phyloP scores from a whole-genome alignment of 2,113 vertebrate genomes.

The Cephalopholis sonnerati region DNA sequence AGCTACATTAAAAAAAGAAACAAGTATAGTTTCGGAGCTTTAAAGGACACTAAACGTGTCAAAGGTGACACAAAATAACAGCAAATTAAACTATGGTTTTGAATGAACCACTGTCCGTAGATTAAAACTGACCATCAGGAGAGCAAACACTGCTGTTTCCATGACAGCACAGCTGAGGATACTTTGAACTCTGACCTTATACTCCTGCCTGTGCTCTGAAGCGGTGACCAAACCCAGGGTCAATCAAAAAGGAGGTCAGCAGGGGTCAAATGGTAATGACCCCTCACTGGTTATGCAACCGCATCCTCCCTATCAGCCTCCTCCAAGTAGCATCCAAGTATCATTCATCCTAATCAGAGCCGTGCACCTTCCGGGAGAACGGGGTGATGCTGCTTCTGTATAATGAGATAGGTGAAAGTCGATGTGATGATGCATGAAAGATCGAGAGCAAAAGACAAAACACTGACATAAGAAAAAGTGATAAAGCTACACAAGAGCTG shows the following conservation, averaged over 20 bases:
- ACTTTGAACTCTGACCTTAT: slow-evolving; percentile 80
- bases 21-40: background rate
- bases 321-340: slow-evolving; percentile 36
- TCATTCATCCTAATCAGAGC: slow-evolving; percentile 72
- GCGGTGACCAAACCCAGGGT: slow-evolving; percentile 74
- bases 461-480: background rate
- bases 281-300: slow-evolving; percentile 71
- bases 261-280: slow-evolving; percentile 79
- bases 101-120: slow-evolving; percentile 33
- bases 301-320: slow-evolving; percentile 34
- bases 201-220: slow-evolving; percentile 67
- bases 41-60: background rate
- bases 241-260: slow-evolving; percentile 74
- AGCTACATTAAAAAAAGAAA: slow-evolving; percentile 3
- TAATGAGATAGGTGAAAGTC: slow-evolving; percentile 15
- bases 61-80: background rate
- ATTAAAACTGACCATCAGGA: slow-evolving; percentile 62
- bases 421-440: background rate
- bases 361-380: slow-evolving; percentile 33
- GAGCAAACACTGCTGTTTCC: slow-evolving; percentile 68
- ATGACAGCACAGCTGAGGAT: slow-evolving; percentile 79
- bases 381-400: background rate
- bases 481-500: background rate
- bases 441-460: background rate
- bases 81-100: slow-evolving; percentile 16